Evolutionary conservation across 2,113 vertebrate genomes (phyloP).

Genomic region (Stictonetta naevosa): DNA sequence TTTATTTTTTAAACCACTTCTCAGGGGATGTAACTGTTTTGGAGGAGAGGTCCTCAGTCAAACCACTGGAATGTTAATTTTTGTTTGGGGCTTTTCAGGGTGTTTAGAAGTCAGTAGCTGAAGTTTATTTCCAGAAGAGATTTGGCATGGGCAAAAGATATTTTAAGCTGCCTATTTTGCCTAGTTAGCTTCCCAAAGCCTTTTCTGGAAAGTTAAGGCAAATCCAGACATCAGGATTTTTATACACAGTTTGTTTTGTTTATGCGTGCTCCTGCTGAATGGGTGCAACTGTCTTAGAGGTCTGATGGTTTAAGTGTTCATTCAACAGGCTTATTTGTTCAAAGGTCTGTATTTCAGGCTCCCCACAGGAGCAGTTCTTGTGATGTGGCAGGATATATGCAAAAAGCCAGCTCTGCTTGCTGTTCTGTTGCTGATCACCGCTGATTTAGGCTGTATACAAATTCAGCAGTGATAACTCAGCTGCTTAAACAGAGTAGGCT

Average conservation of each 20-base stretch:
- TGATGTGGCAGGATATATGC: slow-evolving; percentile 6
- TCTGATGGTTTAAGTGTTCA: background rate
- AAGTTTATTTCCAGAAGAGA: background rate
- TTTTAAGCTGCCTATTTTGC: background rate
- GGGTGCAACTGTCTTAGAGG: background rate
- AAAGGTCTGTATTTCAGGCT: background rate
- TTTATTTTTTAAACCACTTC: background rate
- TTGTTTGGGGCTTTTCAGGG: background rate
- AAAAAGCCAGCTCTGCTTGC: background rate
- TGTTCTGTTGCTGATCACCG: background rate
- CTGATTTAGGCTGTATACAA: background rate
- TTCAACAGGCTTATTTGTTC: background rate
- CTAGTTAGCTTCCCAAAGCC: background rate
- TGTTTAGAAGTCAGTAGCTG: background rate
- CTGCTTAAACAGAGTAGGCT: background rate
- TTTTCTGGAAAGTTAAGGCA: background rate
- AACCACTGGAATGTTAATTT: background rate
- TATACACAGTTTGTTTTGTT: rapidly evolving
- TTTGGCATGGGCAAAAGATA: background rate
- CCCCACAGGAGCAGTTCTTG: background rate
- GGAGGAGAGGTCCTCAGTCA: background rate
- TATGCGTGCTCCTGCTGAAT: background rate
- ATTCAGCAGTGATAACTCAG: background rate
- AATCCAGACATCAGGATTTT: background rate
- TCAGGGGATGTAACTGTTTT: background rate